Percentiles rank a stretch among this genome's conserved stretches.
Evolutionary conservation across 2,113 vertebrate genomes (phyloP).

Genomic region (Ahaetulla prasina): DNA sequence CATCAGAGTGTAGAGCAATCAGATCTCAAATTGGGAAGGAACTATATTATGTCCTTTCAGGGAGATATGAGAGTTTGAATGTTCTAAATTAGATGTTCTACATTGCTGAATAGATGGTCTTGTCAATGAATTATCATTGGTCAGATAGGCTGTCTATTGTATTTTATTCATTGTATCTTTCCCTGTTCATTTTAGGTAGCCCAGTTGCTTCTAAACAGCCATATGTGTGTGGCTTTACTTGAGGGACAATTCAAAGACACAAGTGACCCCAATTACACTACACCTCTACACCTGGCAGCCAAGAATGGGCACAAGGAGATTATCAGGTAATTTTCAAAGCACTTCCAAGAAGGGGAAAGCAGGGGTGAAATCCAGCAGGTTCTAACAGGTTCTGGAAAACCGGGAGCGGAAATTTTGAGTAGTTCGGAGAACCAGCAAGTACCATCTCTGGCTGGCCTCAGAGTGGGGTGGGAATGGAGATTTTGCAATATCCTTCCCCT

Average conservation of each 20-base stretch:
- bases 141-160: not conserved
- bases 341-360: not conserved
- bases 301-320: slow-evolving; percentile 94
- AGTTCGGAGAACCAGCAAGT: too few species aligned
- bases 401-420: too few species aligned
- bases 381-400: too few species aligned
- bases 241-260: slow-evolving; percentile 90
- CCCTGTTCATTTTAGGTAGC: slow-evolving; percentile 74
- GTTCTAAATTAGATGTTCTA: not conserved
- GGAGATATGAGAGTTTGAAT: not conserved
- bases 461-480: too few species aligned
- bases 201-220: slow-evolving; percentile 90
- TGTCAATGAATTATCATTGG: not conserved
- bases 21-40: not conserved
- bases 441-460: too few species aligned
- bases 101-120: not conserved
- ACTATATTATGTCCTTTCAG: not conserved
- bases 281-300: slow-evolving; percentile 89
- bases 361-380: too few species aligned
- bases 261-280: slow-evolving; percentile 86
- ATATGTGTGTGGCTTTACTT: slow-evolving; percentile 86
- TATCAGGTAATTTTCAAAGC: slow-evolving; percentile 75
- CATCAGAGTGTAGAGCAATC: not conserved
- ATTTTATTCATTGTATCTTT: rapidly evolving
- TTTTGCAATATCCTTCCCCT: too few species aligned